A percentile compares a stretch with the other conserved stretches of the same genome.
phyloP scores from a whole-genome alignment of 2,888 invertebrate species.

The Ypsolopha scabrella region DNA sequence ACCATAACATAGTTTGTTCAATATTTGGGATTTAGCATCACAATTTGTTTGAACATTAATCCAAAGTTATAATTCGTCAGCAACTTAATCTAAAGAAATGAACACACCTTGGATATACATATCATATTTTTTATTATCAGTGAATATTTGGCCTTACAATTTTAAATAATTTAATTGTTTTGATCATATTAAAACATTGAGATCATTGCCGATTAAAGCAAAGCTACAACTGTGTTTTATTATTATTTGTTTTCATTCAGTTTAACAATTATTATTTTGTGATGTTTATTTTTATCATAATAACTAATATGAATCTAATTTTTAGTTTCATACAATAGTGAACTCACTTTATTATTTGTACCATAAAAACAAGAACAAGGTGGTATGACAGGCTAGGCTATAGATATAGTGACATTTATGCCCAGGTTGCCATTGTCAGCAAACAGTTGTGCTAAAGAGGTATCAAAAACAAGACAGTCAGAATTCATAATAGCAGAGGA shows the following conservation, averaged over 20 bases:
- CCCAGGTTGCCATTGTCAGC: constrained; percentile 99
- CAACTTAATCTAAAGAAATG: constrained; percentile 57
- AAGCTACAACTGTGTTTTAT: background rate
- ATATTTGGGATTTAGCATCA: constrained; percentile 49
- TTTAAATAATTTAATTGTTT: too few relatives aligned
- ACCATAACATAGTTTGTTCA: constrained; percentile 35
- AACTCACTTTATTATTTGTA: background rate
- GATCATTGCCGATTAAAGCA: too few relatives aligned
- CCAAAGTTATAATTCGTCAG: constrained; percentile 23
- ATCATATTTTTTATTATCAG: constrained; percentile 7
- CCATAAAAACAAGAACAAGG: background rate
- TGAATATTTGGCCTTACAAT: constrained; percentile 43
- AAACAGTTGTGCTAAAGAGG: constrained; percentile 97
- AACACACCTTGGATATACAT: constrained; percentile 36
- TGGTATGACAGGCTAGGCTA: constrained; percentile 71
- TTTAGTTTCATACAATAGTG: constrained; percentile 1
- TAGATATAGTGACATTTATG: constrained; percentile 98
- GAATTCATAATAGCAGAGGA: constrained; percentile 97
- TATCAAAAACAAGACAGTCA: constrained; percentile 99
- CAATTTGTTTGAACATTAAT: background rate
- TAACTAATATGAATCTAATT: background rate
- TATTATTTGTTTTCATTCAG: background rate
- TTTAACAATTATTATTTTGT: background rate
- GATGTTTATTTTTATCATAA: constrained; percentile 13
- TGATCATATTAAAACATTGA: too few relatives aligned